Conservation (phyloP, 2,797 vertebrate species). For the Phaenicophaeus curvirostris region DNA sequence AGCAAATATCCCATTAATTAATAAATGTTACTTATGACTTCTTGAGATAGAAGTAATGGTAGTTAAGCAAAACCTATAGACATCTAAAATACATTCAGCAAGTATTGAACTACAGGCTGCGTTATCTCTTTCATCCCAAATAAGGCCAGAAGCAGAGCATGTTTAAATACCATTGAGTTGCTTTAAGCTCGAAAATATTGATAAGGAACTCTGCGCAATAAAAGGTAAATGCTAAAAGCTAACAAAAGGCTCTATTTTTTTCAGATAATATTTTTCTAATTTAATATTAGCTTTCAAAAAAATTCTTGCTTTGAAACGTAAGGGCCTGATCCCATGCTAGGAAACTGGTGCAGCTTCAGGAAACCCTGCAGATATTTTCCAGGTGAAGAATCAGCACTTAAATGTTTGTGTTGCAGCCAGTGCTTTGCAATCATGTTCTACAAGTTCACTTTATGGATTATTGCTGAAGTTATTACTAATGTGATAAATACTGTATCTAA, state of each 20-base stretch:
- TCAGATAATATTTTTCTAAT: background rate
- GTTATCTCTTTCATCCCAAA: background rate
- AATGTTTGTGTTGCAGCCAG: background rate
- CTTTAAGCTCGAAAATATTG: conserved; percentile 10
- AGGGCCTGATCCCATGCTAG: background rate
- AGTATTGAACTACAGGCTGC: background rate
- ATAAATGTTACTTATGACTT: conserved; percentile 63
- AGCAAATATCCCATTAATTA: conserved; percentile 76
- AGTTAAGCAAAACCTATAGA: conserved; percentile 50
- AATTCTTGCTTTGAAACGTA: background rate
- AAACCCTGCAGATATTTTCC: background rate
- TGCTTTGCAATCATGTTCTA: background rate
- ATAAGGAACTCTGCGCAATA: background rate
- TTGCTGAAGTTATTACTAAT: background rate
- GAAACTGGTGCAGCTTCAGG: background rate
- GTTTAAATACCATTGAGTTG: background rate
- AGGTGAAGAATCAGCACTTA: conserved; percentile 5
- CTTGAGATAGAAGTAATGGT: conserved; percentile 42
- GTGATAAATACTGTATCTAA: background rate
- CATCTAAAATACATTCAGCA: background rate
- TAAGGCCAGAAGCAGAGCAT: background rate
- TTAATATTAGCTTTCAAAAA: background rate
- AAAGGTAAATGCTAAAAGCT: background rate
- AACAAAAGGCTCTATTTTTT: background rate
- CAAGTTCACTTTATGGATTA: background rate